These are phyloP conservation scores for Cerastis rubricosa DNA, from an alignment of 2,888 invertebrate species.

Conservation along the genomic window DNA sequence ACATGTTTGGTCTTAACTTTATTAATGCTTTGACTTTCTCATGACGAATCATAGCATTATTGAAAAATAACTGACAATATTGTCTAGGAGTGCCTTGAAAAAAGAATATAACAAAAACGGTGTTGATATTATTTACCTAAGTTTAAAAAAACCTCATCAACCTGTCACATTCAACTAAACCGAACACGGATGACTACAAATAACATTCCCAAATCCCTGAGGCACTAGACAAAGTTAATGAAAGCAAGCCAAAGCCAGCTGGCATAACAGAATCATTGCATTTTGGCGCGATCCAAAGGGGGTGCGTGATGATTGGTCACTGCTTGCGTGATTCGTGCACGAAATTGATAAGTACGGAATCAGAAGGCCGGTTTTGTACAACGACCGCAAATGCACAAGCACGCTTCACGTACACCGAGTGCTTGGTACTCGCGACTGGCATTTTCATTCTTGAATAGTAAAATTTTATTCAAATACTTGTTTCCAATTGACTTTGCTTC, in stretches of 20 bases:
- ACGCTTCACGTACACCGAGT: background rate
- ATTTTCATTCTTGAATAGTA: background rate
- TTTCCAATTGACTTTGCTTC: background rate
- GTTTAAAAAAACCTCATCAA: background rate
- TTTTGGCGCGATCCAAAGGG: conserved; percentile 48
- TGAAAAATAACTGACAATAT: no score
- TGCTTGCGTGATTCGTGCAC: conserved; percentile 42
- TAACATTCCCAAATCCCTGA: conserved; percentile 19
- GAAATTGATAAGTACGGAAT: background rate
- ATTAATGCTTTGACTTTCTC: no score
- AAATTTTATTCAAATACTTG: background rate
- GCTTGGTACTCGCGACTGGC: background rate
- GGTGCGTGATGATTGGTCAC: conserved; percentile 47
- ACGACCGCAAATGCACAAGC: background rate
- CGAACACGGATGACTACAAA: conserved; percentile 11
- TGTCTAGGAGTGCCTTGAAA: no score
- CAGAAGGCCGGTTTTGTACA: conserved; percentile 1
- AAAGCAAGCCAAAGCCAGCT: conserved; percentile 44
- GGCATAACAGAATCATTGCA: conserved; percentile 54
- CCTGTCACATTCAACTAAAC: background rate
- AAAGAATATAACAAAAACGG: no score
- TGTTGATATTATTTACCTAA: background rate
- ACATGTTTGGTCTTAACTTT: no score
- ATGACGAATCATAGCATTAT: no score
- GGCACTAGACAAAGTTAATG: conserved; percentile 44